Base-by-base conservation (phyloP, 1,140 invertebrate species). In the Caligus rogercresseyi region DNA sequence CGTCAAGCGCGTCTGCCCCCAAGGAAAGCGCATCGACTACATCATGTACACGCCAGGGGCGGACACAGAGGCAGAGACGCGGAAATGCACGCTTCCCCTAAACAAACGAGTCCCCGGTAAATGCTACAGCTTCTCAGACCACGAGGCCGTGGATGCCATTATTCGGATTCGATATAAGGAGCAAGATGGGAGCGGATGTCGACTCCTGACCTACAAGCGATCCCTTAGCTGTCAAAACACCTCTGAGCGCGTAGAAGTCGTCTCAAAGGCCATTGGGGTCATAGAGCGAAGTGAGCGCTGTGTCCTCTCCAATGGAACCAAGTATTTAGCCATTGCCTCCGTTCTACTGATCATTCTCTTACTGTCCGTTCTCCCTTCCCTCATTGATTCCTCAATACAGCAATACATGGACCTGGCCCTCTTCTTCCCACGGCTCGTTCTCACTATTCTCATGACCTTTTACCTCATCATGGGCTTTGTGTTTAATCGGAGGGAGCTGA, bases 81-180 rank as follows among this genome's bases (percentile, higher is more conserved):
- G 25, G 18, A 25, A 55, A 14, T 56, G 52, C 16, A 57, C 2
- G 1, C 23, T 63, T 4, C 61, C 61, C 16, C 24, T 63, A 1
- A 51, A 21, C 19, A 16, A 20, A 15, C 13, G 61, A 19, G 52
- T 63, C 3, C 61, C 61, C 13, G 52, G 52, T 20, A 54, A 25
- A 23, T 18, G 3, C 23, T 63, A 23, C 24, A 21, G 18, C 52
- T 63, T 56, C 25, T 63, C 61, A 1, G 61, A 63, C 31, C 61
- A 63, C 31, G 61, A 63, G 57, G 61, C 61, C 21, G 61, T 63
- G 24, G 52, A n/a, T 7, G 20, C 61, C 2, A 63, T 23, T 21
- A 3, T 62, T 18, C 31, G 15, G 13, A 21, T 62, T 15, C 13
- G 54, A 16, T 14, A 21, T 20, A 21, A 15, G 3, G 20, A 4